Conservation (phyloP, 2,797 vertebrate genomes). For the Propithecus perrieri region DNA sequence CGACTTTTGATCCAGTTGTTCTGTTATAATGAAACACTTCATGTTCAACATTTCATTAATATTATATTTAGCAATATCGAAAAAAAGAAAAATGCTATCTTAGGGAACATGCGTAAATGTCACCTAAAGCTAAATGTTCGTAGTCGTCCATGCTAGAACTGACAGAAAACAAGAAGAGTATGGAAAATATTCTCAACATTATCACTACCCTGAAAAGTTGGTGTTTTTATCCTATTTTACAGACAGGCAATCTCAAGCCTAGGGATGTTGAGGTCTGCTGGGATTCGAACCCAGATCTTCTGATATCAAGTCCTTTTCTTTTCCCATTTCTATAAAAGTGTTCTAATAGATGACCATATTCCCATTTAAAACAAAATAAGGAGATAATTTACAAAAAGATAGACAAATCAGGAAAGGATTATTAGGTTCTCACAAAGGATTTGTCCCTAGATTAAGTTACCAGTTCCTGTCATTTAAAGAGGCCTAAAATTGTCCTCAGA, state of each 20-base stretch:
- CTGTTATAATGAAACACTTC: background rate
- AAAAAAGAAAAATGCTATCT: background rate
- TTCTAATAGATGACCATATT: background rate
- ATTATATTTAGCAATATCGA: background rate
- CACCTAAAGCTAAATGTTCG: background rate
- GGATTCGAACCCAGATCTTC: conserved; percentile 1
- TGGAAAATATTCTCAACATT: background rate
- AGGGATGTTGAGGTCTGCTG: background rate
- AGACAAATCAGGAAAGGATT: background rate
- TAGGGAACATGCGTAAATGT: background rate
- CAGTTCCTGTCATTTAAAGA: background rate
- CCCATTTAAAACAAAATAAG: background rate
- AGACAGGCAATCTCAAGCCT: background rate
- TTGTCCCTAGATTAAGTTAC: background rate
- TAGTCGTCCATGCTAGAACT: background rate
- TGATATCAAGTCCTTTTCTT: background rate
- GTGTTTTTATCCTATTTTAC: background rate
- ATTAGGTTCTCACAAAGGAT: conserved; percentile 6
- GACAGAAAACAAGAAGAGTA: background rate
- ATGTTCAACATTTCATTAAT: conserved; percentile 21
- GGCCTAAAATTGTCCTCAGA: background rate
- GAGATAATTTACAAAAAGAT: background rate
- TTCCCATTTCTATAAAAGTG: background rate
- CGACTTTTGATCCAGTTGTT: background rate
- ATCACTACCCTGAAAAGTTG: background rate